Conservation (phyloP, 2,113 vertebrate species). For the Myrmecophaga tridactyla region DNA sequence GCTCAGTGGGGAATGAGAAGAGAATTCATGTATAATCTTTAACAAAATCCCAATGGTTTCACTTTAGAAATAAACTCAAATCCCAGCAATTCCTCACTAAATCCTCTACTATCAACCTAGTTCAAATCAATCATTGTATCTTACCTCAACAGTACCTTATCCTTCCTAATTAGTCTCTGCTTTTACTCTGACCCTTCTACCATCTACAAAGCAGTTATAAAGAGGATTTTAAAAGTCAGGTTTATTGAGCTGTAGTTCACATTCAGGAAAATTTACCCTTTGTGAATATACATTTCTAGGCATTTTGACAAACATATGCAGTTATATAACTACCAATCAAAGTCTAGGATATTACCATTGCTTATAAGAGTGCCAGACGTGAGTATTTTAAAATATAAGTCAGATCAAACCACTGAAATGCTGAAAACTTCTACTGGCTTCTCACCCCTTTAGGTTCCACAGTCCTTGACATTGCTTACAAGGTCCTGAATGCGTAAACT, state of each 20-base stretch:
- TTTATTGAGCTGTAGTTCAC: neutral
- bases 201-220: neutral
- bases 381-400: neutral
- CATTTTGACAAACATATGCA: neutral
- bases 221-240: neutral
- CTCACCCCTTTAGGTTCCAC: neutral
- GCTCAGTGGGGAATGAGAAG: neutral
- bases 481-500: neutral
- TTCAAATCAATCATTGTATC: neutral
- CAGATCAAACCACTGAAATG: neutral
- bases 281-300: neutral
- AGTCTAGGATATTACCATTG: neutral
- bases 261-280: neutral
- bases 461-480: neutral
- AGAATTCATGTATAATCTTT: neutral
- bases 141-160: neutral
- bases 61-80: neutral
- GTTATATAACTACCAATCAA: no score
- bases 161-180: neutral
- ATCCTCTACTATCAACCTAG: neutral
- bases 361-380: neutral
- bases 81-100: neutral
- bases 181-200: neutral
- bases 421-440: neutral
- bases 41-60: neutral